Evolutionary conservation across 2,797 vertebrate genomes (phyloP), one percentile per base, ranked within the genome.

Genomic region (Sciurus vulgaris): DNA sequence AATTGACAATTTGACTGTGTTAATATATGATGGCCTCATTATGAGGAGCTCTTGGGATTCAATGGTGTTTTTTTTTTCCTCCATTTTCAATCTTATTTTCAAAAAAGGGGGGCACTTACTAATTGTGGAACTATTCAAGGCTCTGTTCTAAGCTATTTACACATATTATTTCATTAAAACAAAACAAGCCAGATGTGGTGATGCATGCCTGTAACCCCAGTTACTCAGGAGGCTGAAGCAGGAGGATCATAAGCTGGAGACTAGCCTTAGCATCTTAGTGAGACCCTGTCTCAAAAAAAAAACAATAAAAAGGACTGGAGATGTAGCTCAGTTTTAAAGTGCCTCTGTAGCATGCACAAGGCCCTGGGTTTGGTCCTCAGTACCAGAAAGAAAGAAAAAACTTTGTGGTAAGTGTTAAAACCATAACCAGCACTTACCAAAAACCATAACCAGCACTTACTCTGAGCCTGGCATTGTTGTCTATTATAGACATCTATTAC

Each of bases 381-480:
- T 20, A 33, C 47, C 47, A 22, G n/a, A 81, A 65, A 78, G 10
- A 49, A 17, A 30, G 38, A 38, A 63, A n/a, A n/a, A 9, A 5
- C 30, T n/a, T 8, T 69, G 28, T 70, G 35, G 38, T 63, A 83
- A 12, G 14, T 93, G 69, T 78, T 73, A 92, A 89, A 95, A 92
- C 51, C 86, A 96, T 92, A 77, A 49, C 44, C 33, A 92, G 35
- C 49, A 93, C 85, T 54, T 94, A 89, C n/a, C 78, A 85, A 63
- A n/a, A 95, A 92, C 51, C 86, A 96, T 92, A 77, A 44, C 44
- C 33, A 92, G 35, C 56, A 93, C 85, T 54, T 94, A 54, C 38
- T 74, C 91, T 95, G 51, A 79, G 24, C 20, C 38, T 89, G 44
- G 30, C 44, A 86, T 38, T 91, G 91, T 51, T 44, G 86, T 93